Base-by-base conservation (phyloP, 2,888 invertebrate species). In the Ypsolopha scabrella region DNA sequence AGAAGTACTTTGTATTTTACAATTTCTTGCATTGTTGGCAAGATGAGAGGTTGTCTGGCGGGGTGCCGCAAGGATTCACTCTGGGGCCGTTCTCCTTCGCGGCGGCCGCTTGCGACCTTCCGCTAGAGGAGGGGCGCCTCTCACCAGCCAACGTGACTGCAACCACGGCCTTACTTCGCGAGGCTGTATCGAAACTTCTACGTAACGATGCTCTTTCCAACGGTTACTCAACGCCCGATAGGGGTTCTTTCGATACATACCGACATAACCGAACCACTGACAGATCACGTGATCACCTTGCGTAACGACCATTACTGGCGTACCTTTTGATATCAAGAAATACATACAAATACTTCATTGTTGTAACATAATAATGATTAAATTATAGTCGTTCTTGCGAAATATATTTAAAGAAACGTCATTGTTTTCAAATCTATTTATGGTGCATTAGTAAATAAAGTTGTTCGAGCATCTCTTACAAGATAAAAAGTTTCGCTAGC, bases 181-280 rank as follows among this genome's bases (percentile, higher is more conserved):
- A 85, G 85, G 82, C 78, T 83, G 81, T 82, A 83, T 83, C 75
- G 80, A 83, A 83, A 83, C 80, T 68, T 79, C 75, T 78, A 82
- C 82, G 82, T 81, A 83, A 83, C 78, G 75, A 75, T 80, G 78
- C 81, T 85, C 80, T 82, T 82, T 81, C 82, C 76, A 81, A 67
- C 69, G 71, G 78, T 85, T 85, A 83, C 85, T 72, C 82, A 85
- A 85, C 73, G 73, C 72, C 68, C 70, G 73, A 82, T 81, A 80
- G 70, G 67, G 70, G 80, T 76, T 82, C 76, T 70, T 74, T 75
- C 79, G 75, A 80, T 83, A 80, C 73, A 77, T 72, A 74, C 74
- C 64, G 63, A 66, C 73, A 73, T 71, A 72, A 77, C 72, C 72
- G 75, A 72, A 77, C 72, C 72, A 76, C 76, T 68, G 67, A 61